Base-by-base conservation (phyloP, 2,113 vertebrate species). In the Indicator maculatus region DNA sequence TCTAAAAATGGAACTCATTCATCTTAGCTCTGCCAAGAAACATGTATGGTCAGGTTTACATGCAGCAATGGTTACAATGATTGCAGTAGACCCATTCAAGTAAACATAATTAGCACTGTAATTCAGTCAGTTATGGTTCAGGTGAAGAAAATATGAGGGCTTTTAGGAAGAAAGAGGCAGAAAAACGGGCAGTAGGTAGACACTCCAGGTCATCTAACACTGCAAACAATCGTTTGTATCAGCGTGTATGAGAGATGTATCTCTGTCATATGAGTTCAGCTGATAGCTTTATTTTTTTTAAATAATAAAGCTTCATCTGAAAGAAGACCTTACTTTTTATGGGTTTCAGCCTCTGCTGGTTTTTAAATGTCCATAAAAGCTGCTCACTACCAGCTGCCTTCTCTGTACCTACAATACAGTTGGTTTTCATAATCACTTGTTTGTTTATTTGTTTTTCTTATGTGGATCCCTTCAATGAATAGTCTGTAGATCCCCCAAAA, bases 1-100 rank as follows among this genome's bases (percentile, higher is more conserved):
- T 72, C 90, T 89, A 89, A 96, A 97, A 92, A 70, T 72, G 39
- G 50, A 88, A 45, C 58, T 61, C 56, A 53, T 93, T 94, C 80
- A 72, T 86, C 73, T 78, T 70, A 17, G 16, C 30, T 90, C 36
- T 78, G 58, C 41, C 81, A 88, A 45, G 59, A 91, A 75, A 39
- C 2, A 0, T 39, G 3, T 2, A 30, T n/a, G 72, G 16, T 33
- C 33, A 83, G 60, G 31, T 77, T 11, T 61, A 74, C 11, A 4
- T 10, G 7, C 28, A 83, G 81, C 58, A 73, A 56, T 11, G 11
- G 16, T 76, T 41, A 8, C 2, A 1, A 9, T 30, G 24, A 58
- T 96, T 78, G 36, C 24, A 8, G 0, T 52, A 60, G 44, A 56
- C 50, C 63, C 52, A 24, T 53, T 60, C 41, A 83, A 30, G 31